Conservation (phyloP, 2,113 vertebrate species). For the Acrocephalus arundinaceus region DNA sequence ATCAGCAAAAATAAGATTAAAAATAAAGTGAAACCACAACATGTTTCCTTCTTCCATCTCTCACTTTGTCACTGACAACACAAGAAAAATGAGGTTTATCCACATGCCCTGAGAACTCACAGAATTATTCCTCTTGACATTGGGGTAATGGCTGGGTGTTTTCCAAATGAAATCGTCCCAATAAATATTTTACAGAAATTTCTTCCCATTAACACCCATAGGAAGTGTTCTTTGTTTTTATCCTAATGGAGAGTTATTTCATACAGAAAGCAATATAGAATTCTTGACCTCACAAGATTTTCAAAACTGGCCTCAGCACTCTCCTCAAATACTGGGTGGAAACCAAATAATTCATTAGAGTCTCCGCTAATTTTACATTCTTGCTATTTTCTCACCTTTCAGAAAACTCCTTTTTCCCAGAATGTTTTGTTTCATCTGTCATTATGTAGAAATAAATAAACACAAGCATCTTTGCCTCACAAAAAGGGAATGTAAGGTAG, state of each 20-base stretch:
- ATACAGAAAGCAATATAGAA: background rate
- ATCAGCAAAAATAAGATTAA: background rate
- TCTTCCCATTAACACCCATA: background rate
- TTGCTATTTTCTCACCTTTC: background rate
- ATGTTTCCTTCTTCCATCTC: background rate
- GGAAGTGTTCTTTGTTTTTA: background rate
- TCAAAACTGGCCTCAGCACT: background rate
- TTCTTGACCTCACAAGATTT: background rate
- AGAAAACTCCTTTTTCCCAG: background rate
- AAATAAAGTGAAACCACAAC: background rate
- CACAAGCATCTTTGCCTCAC: background rate
- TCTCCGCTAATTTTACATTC: background rate
- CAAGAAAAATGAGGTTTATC: background rate
- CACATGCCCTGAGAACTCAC: background rate
- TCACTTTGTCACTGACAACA: background rate
- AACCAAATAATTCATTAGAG: background rate
- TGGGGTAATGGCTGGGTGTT: background rate
- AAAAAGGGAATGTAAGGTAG: background rate
- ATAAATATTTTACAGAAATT: background rate
- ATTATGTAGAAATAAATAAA: background rate
- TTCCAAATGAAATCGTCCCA: background rate
- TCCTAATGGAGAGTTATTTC: fast-evolving
- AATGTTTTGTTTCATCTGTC: background rate
- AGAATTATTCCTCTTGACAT: background rate
- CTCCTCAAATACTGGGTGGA: background rate